phyloP scores from a whole-genome alignment of 2,113 vertebrate genomes.

The Picathartes gymnocephalus region DNA sequence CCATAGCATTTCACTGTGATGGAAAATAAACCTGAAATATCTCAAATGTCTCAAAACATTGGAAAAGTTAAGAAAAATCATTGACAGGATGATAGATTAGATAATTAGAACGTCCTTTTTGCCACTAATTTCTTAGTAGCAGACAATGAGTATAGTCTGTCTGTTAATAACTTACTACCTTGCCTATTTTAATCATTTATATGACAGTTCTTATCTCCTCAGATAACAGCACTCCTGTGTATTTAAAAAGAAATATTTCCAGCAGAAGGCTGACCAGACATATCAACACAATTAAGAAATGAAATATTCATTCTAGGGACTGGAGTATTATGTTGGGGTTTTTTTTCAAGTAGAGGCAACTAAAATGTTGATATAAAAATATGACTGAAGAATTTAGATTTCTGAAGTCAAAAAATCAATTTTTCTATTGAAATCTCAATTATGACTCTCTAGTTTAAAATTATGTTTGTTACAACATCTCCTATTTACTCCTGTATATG shows the following conservation, averaged over 20 bases:
- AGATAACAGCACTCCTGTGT: neutral
- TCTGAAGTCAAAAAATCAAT: accelerated
- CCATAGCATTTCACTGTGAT: neutral
- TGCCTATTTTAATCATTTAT: neutral
- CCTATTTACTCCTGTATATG: neutral
- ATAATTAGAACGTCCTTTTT: slow-evolving; percentile 23
- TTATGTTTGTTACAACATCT: neutral
- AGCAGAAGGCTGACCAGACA: neutral
- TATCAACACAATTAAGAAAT: neutral
- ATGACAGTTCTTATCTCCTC: neutral
- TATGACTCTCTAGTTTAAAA: neutral
- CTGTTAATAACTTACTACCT: neutral
- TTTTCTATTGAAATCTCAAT: neutral
- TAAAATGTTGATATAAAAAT: neutral
- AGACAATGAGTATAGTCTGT: neutral
- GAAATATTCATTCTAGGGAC: neutral
- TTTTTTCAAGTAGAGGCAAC: neutral
- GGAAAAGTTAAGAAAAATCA: neutral
- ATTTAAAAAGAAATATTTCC: neutral
- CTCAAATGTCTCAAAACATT: slow-evolving; percentile 26
- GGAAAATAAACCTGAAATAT: neutral
- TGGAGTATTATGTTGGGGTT: neutral
- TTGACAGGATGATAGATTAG: slow-evolving; percentile 14
- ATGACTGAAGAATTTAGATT: neutral
- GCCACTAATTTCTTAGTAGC: neutral